These are phyloP conservation scores for Tachina fera DNA, from an alignment of 2,888 invertebrate species.

Conservation along the genomic window DNA sequence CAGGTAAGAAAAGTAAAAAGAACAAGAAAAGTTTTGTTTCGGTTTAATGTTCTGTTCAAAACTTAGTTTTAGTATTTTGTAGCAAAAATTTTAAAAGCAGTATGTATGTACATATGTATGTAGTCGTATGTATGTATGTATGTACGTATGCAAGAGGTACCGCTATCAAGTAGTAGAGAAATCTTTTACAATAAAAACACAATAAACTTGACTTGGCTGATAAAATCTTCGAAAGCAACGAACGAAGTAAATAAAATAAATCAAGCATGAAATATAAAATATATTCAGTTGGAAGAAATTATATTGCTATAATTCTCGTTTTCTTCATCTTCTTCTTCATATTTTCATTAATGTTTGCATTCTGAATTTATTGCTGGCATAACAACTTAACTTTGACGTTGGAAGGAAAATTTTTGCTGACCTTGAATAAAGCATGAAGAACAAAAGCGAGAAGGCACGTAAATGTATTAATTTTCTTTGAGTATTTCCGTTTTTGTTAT, in stretches of 20 bases:
- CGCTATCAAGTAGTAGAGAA: background rate
- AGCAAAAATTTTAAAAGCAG: constrained; percentile 2
- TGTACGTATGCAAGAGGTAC: too few relatives aligned
- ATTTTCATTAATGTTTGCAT: too few relatives aligned
- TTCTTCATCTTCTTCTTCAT: constrained; percentile 4
- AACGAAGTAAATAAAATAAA: background rate
- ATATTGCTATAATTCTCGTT: constrained; percentile 1
- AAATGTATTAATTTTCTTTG: constrained; percentile 28
- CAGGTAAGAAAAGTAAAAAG: constrained; percentile 55
- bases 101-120: background rate
- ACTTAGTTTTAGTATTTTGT: constrained; percentile 36
- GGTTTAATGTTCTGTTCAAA: constrained; percentile 61
- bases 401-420: background rate
- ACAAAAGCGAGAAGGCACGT: constrained; percentile 3
- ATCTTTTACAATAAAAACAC: constrained; percentile 15
- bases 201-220: background rate
- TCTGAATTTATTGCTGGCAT: constrained; percentile 12
- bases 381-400: constrained; percentile 35
- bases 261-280: constrained; percentile 41
- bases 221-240: background rate
- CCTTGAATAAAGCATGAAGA: constrained; percentile 29
- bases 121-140: background rate
- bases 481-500: constrained; percentile 23
- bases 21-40: constrained; percentile 61
- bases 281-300: background rate